Evolutionary conservation across 2,888 invertebrate species (phyloP).

Genomic region (Cantharis flavilabris): DNA sequence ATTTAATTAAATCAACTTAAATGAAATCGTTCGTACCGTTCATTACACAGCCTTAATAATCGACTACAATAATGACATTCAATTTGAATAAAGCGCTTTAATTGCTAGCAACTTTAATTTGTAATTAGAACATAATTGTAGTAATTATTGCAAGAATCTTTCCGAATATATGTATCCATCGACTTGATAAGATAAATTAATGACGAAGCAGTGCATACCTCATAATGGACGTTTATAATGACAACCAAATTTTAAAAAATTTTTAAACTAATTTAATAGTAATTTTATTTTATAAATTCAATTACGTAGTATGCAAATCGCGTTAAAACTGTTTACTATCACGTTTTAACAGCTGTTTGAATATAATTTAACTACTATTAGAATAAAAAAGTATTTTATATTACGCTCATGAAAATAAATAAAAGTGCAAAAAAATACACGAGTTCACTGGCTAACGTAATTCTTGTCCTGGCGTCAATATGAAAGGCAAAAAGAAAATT

Average conservation of each 20-base stretch:
- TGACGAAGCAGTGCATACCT: slow-evolving; percentile 8
- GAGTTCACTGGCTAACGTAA: slow-evolving; percentile 36
- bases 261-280: not conserved
- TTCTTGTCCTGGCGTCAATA: slow-evolving; percentile 43
- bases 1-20: slow-evolving; percentile 34
- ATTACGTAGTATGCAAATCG: not conserved
- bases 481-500: slow-evolving; percentile 44
- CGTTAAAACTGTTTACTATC: not conserved
- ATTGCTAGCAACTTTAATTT: slow-evolving; percentile 47
- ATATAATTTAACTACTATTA: slow-evolving; percentile 7
- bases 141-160: slow-evolving; percentile 41
- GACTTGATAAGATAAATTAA: slow-evolving; percentile 23
- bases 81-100: slow-evolving; percentile 44
- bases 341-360: not conserved
- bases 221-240: not conserved
- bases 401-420: slow-evolving; percentile 41
- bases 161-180: slow-evolving; percentile 19
- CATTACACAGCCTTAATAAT: slow-evolving; percentile 34
- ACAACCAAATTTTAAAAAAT: not conserved
- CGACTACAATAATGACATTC: slow-evolving; percentile 46
- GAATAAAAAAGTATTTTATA: slow-evolving; percentile 16
- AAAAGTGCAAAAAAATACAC: slow-evolving; percentile 36
- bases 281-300: not conserved
- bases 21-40: slow-evolving; percentile 41
- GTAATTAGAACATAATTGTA: slow-evolving; percentile 47